Conservation (phyloP, 1,140 invertebrate genomes). For the Sitobion miscanthi region DNA sequence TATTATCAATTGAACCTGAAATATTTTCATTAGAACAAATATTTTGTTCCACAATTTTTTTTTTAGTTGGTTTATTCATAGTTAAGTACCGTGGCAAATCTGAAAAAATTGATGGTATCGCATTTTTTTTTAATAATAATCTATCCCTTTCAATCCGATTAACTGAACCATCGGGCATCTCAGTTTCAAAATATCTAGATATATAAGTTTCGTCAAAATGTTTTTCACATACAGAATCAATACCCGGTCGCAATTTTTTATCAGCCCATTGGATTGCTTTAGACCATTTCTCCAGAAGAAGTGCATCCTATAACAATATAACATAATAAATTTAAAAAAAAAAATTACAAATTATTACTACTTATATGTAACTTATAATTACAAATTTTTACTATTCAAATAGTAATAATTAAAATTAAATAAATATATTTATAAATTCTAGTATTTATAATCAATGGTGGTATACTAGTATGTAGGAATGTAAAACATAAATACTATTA, state of each 20-base stretch:
- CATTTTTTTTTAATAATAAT: slow-evolving; percentile 2
- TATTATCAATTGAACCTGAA: not conserved
- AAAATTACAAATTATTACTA: no score
- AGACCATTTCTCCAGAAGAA: not conserved
- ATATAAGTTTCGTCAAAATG: not conserved
- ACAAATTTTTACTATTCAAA: no score
- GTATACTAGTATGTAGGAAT: no score
- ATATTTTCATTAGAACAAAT: not conserved
- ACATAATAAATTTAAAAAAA: not conserved
- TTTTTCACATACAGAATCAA: not conserved
- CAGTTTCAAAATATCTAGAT: not conserved
- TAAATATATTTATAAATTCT: no score
- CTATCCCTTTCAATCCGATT: not conserved
- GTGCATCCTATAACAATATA: not conserved
- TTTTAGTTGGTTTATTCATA: not conserved
- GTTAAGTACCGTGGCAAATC: not conserved
- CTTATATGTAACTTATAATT: no score
- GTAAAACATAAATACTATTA: not conserved
- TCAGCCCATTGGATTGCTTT: not conserved
- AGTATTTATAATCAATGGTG: no score
- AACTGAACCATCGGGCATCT: not conserved
- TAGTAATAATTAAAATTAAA: no score
- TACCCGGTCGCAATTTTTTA: not conserved
- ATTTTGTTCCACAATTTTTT: not conserved
- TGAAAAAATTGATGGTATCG: not conserved